Conservation (phyloP, 2,113 vertebrate genomes). For the Rhodinocichla rosea region DNA sequence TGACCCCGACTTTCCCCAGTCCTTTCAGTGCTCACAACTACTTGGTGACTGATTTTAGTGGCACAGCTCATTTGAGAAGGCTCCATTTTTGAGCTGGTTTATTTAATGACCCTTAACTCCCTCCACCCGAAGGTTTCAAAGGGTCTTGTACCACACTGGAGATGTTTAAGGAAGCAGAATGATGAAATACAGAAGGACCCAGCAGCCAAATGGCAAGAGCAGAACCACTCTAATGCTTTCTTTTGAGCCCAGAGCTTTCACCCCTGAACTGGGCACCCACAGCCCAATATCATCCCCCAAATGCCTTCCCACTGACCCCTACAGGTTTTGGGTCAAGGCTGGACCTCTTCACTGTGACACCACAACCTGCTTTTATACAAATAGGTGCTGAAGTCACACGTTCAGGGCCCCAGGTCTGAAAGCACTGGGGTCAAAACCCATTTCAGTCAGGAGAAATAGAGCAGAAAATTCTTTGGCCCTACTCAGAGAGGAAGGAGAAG, state of each 20-base stretch:
- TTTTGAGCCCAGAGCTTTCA: not conserved
- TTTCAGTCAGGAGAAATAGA: not conserved
- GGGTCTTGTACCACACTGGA: not conserved
- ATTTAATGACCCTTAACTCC: not conserved
- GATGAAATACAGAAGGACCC: not conserved
- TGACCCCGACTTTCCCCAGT: not conserved
- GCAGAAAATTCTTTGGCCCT: conserved; percentile 1
- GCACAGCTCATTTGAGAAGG: not conserved
- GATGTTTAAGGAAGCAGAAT: not conserved
- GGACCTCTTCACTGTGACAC: not conserved
- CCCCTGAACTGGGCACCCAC: not conserved
- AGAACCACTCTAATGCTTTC: not conserved
- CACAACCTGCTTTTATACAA: not conserved
- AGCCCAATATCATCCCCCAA: not conserved
- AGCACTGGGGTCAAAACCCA: not conserved
- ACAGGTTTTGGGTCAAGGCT: not conserved
- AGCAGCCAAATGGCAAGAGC: not conserved
- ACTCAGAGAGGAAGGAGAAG: not conserved
- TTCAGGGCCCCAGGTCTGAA: not conserved
- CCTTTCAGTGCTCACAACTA: not conserved
- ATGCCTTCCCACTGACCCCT: not conserved
- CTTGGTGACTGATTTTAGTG: not conserved
- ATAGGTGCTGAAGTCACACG: not conserved
- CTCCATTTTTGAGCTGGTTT: not conserved
- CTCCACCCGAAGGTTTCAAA: not conserved